Percentiles rank a stretch among this genome's conserved stretches.
Conservation (phyloP, 2,113 vertebrate genomes). For the Trichechus manatus region DNA sequence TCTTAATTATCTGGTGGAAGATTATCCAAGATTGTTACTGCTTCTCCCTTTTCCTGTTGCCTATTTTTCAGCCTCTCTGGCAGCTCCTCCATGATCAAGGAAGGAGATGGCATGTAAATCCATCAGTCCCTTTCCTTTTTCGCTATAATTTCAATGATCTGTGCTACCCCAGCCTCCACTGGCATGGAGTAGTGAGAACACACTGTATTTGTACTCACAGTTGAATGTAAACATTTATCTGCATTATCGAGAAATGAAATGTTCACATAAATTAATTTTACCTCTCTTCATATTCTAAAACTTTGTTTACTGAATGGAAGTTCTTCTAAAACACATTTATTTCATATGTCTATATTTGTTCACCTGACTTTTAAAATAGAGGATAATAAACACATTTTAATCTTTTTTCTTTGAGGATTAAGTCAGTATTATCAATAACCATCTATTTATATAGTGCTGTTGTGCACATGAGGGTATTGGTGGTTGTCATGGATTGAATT, state of each 20-base stretch:
- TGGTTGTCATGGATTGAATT: too few relatives aligned
- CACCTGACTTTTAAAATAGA: background rate
- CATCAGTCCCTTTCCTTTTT: background rate
- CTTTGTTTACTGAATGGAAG: background rate
- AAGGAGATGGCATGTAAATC: background rate
- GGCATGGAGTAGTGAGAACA: background rate
- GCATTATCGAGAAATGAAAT: background rate
- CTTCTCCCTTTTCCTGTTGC: slow-evolving; percentile 7
- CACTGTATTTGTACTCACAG: background rate
- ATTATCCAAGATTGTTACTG: slow-evolving; percentile 46
- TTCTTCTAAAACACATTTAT: background rate
- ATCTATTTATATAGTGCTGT: background rate
- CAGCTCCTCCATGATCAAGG: background rate
- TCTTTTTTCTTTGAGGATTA: background rate
- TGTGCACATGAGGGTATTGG: background rate
- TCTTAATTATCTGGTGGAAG: slow-evolving; percentile 54
- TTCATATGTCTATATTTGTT: background rate
- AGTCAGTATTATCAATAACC: background rate
- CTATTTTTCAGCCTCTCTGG: slow-evolving; percentile 59
- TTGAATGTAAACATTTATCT: background rate
- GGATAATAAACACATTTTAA: background rate
- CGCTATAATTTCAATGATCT: background rate
- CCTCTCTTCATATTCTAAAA: background rate
- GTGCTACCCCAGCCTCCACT: background rate
- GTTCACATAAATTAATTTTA: background rate